Base-by-base conservation (phyloP, 2,888 invertebrate species). In the Hylaea fasciaria region DNA sequence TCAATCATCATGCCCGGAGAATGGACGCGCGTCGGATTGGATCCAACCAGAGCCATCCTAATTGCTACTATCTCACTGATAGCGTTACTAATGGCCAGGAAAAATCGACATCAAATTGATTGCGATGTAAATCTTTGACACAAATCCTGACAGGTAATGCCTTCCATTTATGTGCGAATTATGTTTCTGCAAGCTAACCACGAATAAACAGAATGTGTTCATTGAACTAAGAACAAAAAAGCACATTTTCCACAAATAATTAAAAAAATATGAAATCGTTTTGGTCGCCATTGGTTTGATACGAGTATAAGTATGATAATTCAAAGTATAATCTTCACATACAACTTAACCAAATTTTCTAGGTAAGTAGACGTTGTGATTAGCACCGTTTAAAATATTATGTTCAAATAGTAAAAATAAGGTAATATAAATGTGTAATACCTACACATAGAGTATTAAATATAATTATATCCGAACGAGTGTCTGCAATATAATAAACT, bases 1-100 rank as follows among this genome's bases (percentile, higher is more conserved):
- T 91, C 89, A 88, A 90, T 91, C 91, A 90, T 91, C 91, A 91
- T 87, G 85, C 80, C 81, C 77, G 76, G 70, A 76, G 75, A 75
- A 81, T 22, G 68, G 74, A 66, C 69, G 72, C 74, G 75, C 66
- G 68, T 69, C 71, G 72, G 73, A 78, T 69, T 70, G 70, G 74
- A 79, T 81, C 77, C 71, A 77, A 77, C 78, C 80, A 69, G 70
- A 78, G 16, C 44, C 39, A 49, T 77, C n/a, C 84, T 89, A 89
- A 89, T 89, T 85, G 85, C 86, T 78, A 75, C 76, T 80, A 75
- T 75, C 51, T 76, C 82, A 83, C 81, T 83, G 86, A 85, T 85
- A 80, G 78, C 78, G 73, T 68, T 40, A 35, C 54, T 81, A 85
- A 86, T 85, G 81, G 78, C 70, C 76, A 76, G 77, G 45, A 83